These are phyloP conservation scores for Abrostola tripartita DNA, from an alignment of 2,888 invertebrate species.

Conservation along the genomic window DNA sequence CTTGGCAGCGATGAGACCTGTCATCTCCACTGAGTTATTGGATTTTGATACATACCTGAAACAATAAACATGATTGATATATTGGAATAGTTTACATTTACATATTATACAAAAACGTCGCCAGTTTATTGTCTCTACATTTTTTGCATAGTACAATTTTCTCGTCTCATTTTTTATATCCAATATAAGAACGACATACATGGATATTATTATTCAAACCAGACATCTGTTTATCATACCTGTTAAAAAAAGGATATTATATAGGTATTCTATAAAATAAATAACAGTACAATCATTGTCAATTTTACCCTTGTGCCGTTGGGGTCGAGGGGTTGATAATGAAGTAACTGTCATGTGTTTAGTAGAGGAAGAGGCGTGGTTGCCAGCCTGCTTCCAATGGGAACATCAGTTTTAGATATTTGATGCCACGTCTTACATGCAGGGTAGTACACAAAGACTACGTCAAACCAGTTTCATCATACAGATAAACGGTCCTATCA, in stretches of 20 bases:
- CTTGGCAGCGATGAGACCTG: conserved; percentile 18
- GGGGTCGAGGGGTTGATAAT: conserved; percentile 64
- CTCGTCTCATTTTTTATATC: no score
- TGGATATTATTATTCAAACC: no score
- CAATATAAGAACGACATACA: no score
- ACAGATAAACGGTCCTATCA: neutral
- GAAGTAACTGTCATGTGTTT: conserved; percentile 76
- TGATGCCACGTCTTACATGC: conserved; percentile 58
- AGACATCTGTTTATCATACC: no score
- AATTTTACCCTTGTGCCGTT: conserved; percentile 58
- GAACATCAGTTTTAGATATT: conserved; percentile 71
- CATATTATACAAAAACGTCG: no score
- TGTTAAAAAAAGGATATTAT: no score
- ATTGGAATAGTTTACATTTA: conserved; percentile 4
- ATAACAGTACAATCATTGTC: conserved; percentile 40
- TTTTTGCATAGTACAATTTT: no score
- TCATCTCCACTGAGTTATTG: conserved; percentile 34
- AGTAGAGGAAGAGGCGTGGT: conserved; percentile 84
- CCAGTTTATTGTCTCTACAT: no score
- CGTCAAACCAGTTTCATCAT: neutral
- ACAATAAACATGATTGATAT: conserved; percentile 47
- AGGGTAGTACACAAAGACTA: neutral
- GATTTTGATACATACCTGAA: conserved; percentile 62
- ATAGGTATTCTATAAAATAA: conserved; percentile 10
- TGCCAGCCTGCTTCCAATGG: conserved; percentile 77